phyloP scores from a whole-genome alignment of 2,888 invertebrate species.

The Nemapogon koenigi region DNA sequence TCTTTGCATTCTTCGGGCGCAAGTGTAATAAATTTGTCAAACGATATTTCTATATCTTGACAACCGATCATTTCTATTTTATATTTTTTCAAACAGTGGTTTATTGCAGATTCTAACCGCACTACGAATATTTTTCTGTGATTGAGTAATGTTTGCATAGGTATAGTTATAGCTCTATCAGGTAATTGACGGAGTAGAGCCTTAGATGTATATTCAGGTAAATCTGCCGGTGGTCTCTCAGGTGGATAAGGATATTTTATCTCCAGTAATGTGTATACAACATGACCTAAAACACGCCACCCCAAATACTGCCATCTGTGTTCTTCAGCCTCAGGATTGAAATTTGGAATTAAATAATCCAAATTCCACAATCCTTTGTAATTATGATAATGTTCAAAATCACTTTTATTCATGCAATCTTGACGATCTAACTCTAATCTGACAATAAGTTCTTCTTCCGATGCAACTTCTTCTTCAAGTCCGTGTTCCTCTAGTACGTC shows the following conservation, averaged over 20 bases:
- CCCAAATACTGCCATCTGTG: conserved; percentile 46
- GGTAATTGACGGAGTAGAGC: conserved; percentile 48
- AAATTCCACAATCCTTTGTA: conserved; percentile 60
- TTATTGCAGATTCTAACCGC: conserved; percentile 57
- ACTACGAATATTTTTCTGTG: conserved; percentile 43
- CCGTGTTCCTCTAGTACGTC: conserved; percentile 32
- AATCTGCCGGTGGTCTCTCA: conserved; percentile 30
- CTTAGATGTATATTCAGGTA: conserved; percentile 40
- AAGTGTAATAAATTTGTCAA: conserved; percentile 35
- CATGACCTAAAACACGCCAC: conserved; percentile 48
- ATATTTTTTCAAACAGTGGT: conserved; percentile 61
- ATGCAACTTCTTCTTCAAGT: conserved; percentile 26
- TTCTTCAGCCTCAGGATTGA: conserved; percentile 44
- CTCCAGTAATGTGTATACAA: conserved; percentile 57
- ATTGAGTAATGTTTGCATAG: conserved; percentile 47
- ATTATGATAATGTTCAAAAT: conserved; percentile 63
- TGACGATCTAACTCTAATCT: conserved; percentile 57
- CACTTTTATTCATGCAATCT: conserved; percentile 56
- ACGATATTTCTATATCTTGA: conserved; percentile 49
- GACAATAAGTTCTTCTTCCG: conserved; percentile 45
- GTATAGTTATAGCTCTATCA: conserved; percentile 36
- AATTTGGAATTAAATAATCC: conserved; percentile 44
- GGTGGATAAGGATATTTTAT: conserved; percentile 51
- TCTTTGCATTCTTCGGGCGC: conserved; percentile 38
- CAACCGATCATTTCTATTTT: conserved; percentile 59